Base-by-base conservation (phyloP, 2,113 vertebrate species). In the Nothoprocta perdicaria region DNA sequence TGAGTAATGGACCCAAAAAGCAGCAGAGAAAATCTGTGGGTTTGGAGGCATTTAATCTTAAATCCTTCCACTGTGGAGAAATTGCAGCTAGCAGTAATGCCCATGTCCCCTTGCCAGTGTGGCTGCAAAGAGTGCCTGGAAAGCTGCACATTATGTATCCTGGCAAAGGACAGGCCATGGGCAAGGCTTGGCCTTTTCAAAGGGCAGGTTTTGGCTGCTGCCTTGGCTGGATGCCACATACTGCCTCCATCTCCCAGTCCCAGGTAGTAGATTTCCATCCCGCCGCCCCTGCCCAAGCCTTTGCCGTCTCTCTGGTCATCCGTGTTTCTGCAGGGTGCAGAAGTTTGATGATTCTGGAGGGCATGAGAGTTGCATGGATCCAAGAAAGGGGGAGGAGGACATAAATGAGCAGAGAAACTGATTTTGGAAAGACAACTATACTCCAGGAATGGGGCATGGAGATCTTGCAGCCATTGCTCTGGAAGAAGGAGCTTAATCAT, bases 1-100 rank as follows among this genome's bases (percentile, higher is more conserved):
- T 89, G 92, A 96, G 73, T 89, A 92, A 91, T 2, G 24, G 40
- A 46, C 52, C 65, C 48, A 80, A 69, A 89, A 87, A 86, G 26
- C 52, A 75, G 68, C 43, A 80, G 46, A 85, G 48, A 81, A 85
- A 78, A 61, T 66, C 57, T 73, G 35, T 65, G 68, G 73, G 61
- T 84, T 72, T 33, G 29, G 21, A 24, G 63, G 17, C 17, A 65
- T 81, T 91, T 10, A 0, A 57, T 46, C 23, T 16, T 31, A 89
- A 86, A 68, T 61, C 35, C 22, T 78, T 67, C 35, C 41, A 69
- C 45, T 46, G 46, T 21, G 7, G 31, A 80, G 55, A 87, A 80
- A 61, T 0, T 77, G 55, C 57, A 45, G 33, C 58, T 53, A 60
- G 69, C 23, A 68, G 75, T 21, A 80, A 50, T 63, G 24, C 61